Evolutionary conservation across 2,113 vertebrate genomes (phyloP).

Genomic region (Anarrhichthys ocellatus): DNA sequence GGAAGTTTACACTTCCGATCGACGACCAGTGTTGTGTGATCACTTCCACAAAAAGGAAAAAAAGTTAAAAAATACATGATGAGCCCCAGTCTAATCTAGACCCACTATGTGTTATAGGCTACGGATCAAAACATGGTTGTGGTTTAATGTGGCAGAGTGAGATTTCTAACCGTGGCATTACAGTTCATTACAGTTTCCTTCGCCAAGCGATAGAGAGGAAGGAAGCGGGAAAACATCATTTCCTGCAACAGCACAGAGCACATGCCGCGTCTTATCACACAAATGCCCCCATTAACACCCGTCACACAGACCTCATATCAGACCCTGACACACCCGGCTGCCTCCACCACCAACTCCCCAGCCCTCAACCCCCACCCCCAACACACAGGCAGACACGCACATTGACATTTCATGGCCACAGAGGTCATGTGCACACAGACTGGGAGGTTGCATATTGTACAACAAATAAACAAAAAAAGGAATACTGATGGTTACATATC

Average conservation of each 20-base stretch:
- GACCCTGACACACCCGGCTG: slow-evolving; percentile 25
- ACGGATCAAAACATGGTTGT: background rate
- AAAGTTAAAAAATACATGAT: background rate
- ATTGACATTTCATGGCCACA: background rate
- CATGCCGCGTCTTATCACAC: slow-evolving; percentile 42
- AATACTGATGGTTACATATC: background rate
- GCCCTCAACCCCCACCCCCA: background rate
- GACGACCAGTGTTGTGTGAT: background rate
- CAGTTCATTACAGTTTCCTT: slow-evolving; percentile 35
- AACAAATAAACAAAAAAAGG: background rate
- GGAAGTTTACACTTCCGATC: slow-evolving; percentile 7
- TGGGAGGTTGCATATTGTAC: background rate
- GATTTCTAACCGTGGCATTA: slow-evolving; percentile 33
- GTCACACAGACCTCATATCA: slow-evolving; percentile 53
- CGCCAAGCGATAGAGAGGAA: background rate
- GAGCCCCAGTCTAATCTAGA: background rate
- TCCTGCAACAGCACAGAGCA: slow-evolving; percentile 20
- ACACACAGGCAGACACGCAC: slow-evolving; percentile 4
- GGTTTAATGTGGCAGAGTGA: slow-evolving; percentile 32
- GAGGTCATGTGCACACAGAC: slow-evolving; percentile 12
- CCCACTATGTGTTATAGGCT: background rate
- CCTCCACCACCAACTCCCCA: background rate
- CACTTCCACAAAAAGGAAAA: slow-evolving; percentile 19
- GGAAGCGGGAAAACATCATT: slow-evolving; percentile 51
- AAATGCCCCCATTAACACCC: slow-evolving; percentile 29